Evolutionary conservation across 1,140 invertebrate genomes (phyloP).

Genomic region (Limonius californicus): DNA sequence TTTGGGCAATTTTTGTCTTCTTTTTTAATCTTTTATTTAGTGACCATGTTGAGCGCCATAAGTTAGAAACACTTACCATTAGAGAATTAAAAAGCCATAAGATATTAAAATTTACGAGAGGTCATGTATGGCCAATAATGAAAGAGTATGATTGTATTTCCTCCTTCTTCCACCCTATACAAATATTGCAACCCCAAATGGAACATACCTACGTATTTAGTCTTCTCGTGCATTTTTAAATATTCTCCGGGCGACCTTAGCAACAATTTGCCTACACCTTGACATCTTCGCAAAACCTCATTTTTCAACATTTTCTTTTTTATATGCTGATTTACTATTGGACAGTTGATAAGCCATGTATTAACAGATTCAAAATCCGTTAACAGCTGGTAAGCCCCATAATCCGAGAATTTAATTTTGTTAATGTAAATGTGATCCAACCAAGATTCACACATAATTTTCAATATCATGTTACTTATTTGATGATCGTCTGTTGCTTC

Average conservation of each 20-base stretch:
- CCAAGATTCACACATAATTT: conserved; percentile 80
- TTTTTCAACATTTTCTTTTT: conserved; percentile 67
- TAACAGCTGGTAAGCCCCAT: conserved; percentile 59
- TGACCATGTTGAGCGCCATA: too few species aligned
- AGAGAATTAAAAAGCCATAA: too few species aligned
- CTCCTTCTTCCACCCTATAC: too few species aligned
- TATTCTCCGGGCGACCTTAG: conserved; percentile 70
- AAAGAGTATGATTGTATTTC: too few species aligned
- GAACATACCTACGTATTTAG: conserved; percentile 23
- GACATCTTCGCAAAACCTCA: conserved; percentile 71
- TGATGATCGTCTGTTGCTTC: conserved; percentile 66
- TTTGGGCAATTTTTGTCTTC: too few species aligned
- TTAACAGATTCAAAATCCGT: conserved; percentile 71
- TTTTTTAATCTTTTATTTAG: too few species aligned
- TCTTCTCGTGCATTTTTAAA: conserved; percentile 61
- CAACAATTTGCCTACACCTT: conserved; percentile 72
- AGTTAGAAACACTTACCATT: too few species aligned
- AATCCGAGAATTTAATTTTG: conserved; percentile 73
- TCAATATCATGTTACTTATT: conserved; percentile 70
- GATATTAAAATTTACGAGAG: too few species aligned
- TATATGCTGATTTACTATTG: conserved; percentile 53
- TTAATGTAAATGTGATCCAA: conserved; percentile 77
- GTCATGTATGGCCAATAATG: too few species aligned
- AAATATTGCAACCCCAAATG: too few species aligned
- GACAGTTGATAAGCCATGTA: conserved; percentile 62